phyloP scores from a whole-genome alignment of 2,113 vertebrate species.

The Pelecanoides urinatrix region DNA sequence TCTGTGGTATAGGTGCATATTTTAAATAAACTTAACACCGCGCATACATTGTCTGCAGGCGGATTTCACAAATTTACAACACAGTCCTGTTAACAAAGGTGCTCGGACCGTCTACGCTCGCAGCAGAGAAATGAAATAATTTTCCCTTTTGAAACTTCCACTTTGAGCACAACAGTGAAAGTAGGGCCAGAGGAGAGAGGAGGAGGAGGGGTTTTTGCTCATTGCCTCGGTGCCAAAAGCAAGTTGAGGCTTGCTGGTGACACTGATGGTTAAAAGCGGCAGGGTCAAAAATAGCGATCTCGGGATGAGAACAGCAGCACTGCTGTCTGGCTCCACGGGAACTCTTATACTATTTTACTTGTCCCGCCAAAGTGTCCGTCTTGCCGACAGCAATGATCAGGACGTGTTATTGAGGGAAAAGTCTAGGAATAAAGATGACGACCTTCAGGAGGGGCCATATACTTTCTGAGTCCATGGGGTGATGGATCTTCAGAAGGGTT shows the following conservation, averaged over 20 bases:
- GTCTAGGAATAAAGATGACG: background rate
- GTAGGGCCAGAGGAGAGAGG: background rate
- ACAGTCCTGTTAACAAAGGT: background rate
- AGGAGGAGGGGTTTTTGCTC: background rate
- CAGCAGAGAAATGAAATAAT: background rate
- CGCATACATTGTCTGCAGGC: accelerated
- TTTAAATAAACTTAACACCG: background rate
- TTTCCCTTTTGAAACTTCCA: background rate
- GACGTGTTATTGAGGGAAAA: background rate
- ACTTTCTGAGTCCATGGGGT: background rate
- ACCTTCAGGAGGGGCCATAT: accelerated
- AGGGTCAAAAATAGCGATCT: background rate
- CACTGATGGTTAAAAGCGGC: background rate
- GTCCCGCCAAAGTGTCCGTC: background rate
- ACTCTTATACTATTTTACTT: background rate
- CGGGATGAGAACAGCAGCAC: background rate
- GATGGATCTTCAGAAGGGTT: background rate
- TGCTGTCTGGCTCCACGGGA: background rate
- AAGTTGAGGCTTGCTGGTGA: background rate
- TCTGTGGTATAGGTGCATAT: background rate
- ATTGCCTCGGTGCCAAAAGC: background rate
- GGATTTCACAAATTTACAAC: background rate
- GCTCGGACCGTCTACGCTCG: accelerated
- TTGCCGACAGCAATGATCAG: no score
- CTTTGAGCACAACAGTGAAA: background rate